Base-by-base conservation (phyloP, 1,140 invertebrate species). In the Hyphantria cunea region DNA sequence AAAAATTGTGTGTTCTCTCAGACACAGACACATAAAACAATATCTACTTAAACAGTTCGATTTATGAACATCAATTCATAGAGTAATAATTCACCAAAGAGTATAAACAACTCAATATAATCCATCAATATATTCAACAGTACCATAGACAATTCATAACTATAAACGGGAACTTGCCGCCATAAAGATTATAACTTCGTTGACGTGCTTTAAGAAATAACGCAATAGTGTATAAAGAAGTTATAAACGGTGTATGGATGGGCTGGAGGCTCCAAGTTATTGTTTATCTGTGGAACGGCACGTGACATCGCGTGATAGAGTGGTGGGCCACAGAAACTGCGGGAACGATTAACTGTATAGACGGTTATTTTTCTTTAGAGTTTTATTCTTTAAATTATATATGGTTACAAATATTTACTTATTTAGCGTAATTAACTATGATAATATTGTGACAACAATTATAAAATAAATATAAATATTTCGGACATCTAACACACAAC, bases 261-360 rank as follows among this genome's bases (percentile, higher is more conserved):
- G 44, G 41, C 48, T 68, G 59, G 44, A 56, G 54, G 44, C 54
- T 39, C 45, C 33, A 14, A 58, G 33, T 58, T 58, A 58, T 58
- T 49, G 48, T 66, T 52, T 59, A 68, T 68, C 53, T 64, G 10
- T 14, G 41, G 6, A n/a, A 42, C 34, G 39, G 56, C 67, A 64
- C 70, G 74, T 69, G 64, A 76, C 49, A 68, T 81, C 76, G 76
- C 78, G 74, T 75, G 74, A 66, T 63, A 39, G 44, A 32, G 12
- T 55, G 53, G 56, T 32, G 31, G 55, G 54, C 14, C 15, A 12
- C n/a, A 58, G n/a, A 55, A 7, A 33, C 3, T 63, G 69, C 69
- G 69, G 33, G 12, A 10, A 12, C 37, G 39, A 32, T 0, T 12
- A 44, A 12, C n/a, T n/a, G n/a, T n/a, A n/a, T n/a, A n/a, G n/a